phyloP scores from a whole-genome alignment of 2,888 invertebrate species.

The Chrysolina haemoptera region DNA sequence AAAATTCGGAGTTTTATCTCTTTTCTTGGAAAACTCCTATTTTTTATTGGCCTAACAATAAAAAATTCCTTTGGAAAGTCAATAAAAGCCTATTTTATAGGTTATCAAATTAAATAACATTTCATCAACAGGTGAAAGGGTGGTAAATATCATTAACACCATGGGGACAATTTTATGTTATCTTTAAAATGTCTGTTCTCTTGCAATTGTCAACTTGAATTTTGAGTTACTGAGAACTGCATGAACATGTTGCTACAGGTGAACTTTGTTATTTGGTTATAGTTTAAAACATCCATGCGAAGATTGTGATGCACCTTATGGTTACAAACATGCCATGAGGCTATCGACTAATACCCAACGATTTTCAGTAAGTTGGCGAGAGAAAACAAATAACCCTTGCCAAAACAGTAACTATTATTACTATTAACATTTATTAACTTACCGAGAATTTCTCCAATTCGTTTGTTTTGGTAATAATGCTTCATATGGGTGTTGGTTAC shows the following conservation, averaged over 20 bases:
- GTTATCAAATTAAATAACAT: background rate
- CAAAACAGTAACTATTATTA: constrained; percentile 25
- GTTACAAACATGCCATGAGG: constrained; percentile 94
- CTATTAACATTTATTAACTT: constrained; percentile 47
- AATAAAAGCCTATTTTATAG: too few relatives aligned
- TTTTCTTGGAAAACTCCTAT: too few relatives aligned
- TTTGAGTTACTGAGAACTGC: background rate
- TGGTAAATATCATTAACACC: background rate
- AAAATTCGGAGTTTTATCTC: too few relatives aligned
- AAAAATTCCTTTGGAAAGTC: too few relatives aligned
- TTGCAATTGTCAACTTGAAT: background rate
- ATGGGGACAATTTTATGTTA: too few relatives aligned
- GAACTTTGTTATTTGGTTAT: constrained; percentile 59
- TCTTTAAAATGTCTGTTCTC: too few relatives aligned
- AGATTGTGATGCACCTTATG: constrained; percentile 94
- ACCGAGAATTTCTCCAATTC: constrained; percentile 23
- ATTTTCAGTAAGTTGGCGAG: constrained; percentile 85
- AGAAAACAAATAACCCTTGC: constrained; percentile 23
- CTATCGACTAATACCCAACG: constrained; percentile 85
- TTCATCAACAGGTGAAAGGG: background rate
- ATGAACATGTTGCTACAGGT: constrained; percentile 7
- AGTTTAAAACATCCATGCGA: constrained; percentile 79
- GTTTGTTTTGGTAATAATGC: constrained; percentile 21
- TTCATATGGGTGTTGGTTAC: constrained; percentile 12
- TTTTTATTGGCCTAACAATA: too few relatives aligned